Base-by-base conservation (phyloP, 2,888 invertebrate genomes). In the Drosophila crucigera region DNA sequence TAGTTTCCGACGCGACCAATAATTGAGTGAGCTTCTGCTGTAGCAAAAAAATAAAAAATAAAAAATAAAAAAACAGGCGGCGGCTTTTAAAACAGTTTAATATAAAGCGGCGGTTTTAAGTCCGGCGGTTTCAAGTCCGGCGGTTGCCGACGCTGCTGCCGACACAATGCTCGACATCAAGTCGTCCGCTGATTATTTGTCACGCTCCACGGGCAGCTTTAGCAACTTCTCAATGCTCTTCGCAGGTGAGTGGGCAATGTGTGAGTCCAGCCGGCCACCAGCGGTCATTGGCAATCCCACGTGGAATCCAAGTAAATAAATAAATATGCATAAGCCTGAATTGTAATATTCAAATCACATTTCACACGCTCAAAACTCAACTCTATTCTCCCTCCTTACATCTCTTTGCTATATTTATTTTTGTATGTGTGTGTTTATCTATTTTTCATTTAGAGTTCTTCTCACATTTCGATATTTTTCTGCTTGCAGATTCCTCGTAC, bases 171-270 rank as follows among this genome's bases (percentile, higher is more conserved):
- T 98, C 94, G 98, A 98, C 95, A 97, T 98, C 93, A 98, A 98
- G 94, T 96, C 97, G 91, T 96, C 97, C 92, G 96, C 97, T 94
- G 97, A 97, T 95, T 97, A 98, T 94, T 95, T 98, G 93, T 96
- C 96, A 94, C 96, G 97, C 94, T 96, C 97, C 93, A 92, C 93
- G 82, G 97, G 97, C 93, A 97, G 97, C 80, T 97, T 98, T 94
- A 97, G 97, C 94, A 98, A 98, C 94, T 97, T 98, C 95, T 97
- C 98, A 94, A 98, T 98, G 98, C 95, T 98, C 92, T 97, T 98
- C 95, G 97, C 97, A 94, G 97, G 97, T 97, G 96, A 92, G 93
- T 90, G 78, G 84, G 82, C 83, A 76, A 75, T 87, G 89, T 89
- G 89, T 81, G 89, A 89, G 62, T 82, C 85, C 81, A 68, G 82